Percentiles rank a stretch among this genome's conserved stretches.
These are phyloP conservation scores for Tortricodes alternella DNA, from an alignment of 2,888 invertebrate genomes.

Conservation along the genomic window DNA sequence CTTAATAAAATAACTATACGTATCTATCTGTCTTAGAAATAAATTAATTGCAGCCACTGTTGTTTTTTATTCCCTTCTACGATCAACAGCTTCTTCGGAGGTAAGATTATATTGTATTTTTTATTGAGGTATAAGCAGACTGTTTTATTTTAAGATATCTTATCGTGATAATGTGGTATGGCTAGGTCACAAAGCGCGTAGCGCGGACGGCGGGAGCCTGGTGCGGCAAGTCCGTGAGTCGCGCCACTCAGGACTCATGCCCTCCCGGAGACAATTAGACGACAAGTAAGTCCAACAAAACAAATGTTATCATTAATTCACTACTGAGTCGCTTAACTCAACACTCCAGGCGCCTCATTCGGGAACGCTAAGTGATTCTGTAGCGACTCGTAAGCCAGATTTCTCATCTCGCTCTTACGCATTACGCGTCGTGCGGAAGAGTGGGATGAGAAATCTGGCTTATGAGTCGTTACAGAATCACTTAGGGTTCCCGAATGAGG, in stretches of 20 bases:
- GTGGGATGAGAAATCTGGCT: no score
- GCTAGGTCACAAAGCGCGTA: slow-evolving; percentile 70
- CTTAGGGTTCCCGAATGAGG: no score
- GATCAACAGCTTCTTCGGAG: slow-evolving; percentile 1
- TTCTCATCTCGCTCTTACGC: no score
- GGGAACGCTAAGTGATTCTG: no score
- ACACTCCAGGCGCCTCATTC: no score
- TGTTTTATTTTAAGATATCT: background rate
- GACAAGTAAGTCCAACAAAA: slow-evolving; percentile 55
- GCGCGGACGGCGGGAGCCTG: slow-evolving; percentile 67
- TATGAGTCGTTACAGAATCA: no score
- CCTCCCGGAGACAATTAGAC: slow-evolving; percentile 54
- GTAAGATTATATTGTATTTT: slow-evolving; percentile 9
- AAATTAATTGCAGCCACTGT: slow-evolving; percentile 20
- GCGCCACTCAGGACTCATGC: slow-evolving; percentile 60
- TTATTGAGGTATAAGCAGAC: background rate
- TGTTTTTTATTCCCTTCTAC: slow-evolving; percentile 21
- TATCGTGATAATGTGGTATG: slow-evolving; percentile 17
- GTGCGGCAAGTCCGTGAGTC: slow-evolving; percentile 64
- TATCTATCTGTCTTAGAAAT: slow-evolving; percentile 30
- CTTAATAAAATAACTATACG: no score
- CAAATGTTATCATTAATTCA: no score
- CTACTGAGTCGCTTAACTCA: no score
- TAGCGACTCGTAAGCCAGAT: no score
- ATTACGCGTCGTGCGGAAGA: no score